Conservation (phyloP, 2,113 vertebrate species). For the Gasterosteus nipponicus region DNA sequence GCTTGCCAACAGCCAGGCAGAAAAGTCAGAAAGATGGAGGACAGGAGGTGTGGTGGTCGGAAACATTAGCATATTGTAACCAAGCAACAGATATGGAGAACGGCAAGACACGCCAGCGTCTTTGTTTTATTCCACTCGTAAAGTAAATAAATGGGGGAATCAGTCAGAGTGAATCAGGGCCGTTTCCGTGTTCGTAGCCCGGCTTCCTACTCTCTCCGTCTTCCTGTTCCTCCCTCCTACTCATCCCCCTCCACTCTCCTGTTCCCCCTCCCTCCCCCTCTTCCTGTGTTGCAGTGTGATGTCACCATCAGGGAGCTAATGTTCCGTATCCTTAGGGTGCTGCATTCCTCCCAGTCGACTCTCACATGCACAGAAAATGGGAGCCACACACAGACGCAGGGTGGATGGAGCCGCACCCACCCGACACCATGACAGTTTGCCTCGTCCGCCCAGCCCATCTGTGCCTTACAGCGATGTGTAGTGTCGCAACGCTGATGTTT, state of each 20-base stretch:
- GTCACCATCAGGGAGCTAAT: conserved; percentile 69
- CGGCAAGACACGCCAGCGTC: conserved; percentile 23
- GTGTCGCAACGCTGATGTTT: background rate
- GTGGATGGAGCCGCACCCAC: conserved; percentile 10
- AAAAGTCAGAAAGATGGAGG: conserved; percentile 27
- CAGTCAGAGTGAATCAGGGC: conserved; percentile 11
- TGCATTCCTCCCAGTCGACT: conserved; percentile 44
- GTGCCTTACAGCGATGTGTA: background rate
- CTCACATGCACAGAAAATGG: conserved; percentile 10
- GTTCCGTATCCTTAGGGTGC: conserved; percentile 58
- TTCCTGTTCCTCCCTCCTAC: conserved; percentile 1
- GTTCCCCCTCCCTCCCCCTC: conserved; percentile 7
- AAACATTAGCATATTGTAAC: background rate
- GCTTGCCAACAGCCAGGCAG: conserved; percentile 30
- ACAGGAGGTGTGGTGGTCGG: conserved; percentile 14
- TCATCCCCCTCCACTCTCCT: background rate
- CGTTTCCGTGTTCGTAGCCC: too few relatives aligned
- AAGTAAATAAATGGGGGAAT: conserved; percentile 54
- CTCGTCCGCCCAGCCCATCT: conserved; percentile 18
- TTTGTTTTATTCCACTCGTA: conserved; percentile 47
- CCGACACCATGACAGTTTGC: background rate
- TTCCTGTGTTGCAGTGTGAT: conserved; percentile 62
- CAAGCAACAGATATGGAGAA: conserved; percentile 20
- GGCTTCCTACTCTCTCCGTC: too few relatives aligned
- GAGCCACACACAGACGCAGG: conserved; percentile 23